A percentile compares a stretch with the other conserved stretches of the same genome.
phyloP scores from a whole-genome alignment of 2,797 vertebrate species.

The Microchirus variegatus region DNA sequence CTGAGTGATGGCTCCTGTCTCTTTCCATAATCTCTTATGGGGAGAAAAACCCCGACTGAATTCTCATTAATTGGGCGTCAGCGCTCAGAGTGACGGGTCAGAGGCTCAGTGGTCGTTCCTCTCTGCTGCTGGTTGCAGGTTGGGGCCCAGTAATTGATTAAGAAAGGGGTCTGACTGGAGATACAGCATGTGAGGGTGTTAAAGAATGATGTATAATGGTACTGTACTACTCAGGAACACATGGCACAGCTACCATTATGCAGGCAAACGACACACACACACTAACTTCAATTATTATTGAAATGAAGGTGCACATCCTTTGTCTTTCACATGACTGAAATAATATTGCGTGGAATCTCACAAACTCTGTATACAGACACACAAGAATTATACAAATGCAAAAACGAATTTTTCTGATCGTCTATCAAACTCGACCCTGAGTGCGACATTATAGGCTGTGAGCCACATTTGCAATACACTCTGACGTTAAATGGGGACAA shows the following conservation, averaged over 20 bases:
- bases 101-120: conserved; percentile 43
- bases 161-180: conserved; percentile 18
- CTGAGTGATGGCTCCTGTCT: conserved; percentile 54
- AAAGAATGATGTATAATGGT: conserved; percentile 18
- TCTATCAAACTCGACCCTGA: too few relatives aligned
- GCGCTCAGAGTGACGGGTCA: conserved; percentile 55
- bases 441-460: too few relatives aligned
- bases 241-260: too few relatives aligned
- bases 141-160: conserved; percentile 52
- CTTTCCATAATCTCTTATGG: conserved; percentile 49
- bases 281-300: too few relatives aligned
- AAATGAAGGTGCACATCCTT: too few relatives aligned
- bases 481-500: too few relatives aligned
- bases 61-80: conserved; percentile 68
- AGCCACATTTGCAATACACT: too few relatives aligned
- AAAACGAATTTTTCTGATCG: background rate
- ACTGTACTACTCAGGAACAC: too few relatives aligned
- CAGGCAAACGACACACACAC: too few relatives aligned
- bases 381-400: background rate
- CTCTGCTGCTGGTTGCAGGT: conserved; percentile 29
- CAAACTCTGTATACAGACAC: background rate
- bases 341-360: too few relatives aligned
- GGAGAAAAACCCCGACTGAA: conserved; percentile 48
- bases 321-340: too few relatives aligned
- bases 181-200: conserved; percentile 15